A percentile compares a stretch with the other conserved stretches of the same genome.
phyloP scores from a whole-genome alignment of 2,113 vertebrate genomes.

The Phaethon lepturus region DNA sequence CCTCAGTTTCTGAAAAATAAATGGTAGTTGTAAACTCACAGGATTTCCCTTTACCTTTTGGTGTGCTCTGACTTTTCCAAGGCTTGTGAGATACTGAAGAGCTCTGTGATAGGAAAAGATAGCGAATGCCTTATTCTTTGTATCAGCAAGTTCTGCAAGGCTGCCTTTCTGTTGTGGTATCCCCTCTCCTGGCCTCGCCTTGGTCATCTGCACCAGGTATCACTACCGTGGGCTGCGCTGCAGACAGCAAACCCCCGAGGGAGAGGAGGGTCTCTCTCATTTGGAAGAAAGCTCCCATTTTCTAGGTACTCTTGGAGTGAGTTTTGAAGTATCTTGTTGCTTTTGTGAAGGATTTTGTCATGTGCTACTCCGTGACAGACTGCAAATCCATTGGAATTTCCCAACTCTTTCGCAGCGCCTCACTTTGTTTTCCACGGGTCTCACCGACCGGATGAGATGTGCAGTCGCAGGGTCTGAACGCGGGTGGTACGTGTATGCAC shows the following conservation, averaged over 20 bases:
- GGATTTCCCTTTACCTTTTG: background rate
- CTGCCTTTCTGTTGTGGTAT: background rate
- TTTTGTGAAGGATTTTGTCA: background rate
- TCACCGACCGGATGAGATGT: fast-evolving
- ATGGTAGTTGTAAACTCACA: background rate
- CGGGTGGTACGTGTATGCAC: fast-evolving
- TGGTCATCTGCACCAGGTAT: background rate
- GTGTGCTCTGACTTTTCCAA: background rate
- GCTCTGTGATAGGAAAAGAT: background rate
- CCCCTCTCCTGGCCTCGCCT: background rate
- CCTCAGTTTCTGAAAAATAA: background rate
- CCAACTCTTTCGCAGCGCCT: fast-evolving
- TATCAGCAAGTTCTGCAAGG: background rate
- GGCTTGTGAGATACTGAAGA: background rate
- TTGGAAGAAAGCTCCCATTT: background rate
- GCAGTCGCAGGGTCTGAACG: fast-evolving
- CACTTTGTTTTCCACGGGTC: background rate
- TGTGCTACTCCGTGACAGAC: fast-evolving
- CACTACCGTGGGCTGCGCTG: fast-evolving
- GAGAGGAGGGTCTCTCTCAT: background rate
- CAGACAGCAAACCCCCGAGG: background rate
- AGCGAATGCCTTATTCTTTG: background rate
- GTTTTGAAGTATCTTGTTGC: background rate
- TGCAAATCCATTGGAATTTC: background rate
- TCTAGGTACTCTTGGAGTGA: background rate